Conservation (phyloP, 2,113 vertebrate species). For the Periophthalmus modestus region DNA sequence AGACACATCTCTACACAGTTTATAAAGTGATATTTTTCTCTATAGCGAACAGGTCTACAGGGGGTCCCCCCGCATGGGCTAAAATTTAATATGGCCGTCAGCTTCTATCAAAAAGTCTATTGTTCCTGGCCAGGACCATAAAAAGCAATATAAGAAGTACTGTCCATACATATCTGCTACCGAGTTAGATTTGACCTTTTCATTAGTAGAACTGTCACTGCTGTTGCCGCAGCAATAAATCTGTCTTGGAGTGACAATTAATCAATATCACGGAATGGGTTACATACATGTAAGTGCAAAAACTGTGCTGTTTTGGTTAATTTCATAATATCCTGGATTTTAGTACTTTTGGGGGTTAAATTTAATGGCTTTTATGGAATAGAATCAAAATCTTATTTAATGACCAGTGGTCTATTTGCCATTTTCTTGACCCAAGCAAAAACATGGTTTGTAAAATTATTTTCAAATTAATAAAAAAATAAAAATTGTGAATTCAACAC, state of each 20-base stretch:
- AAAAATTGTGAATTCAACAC: background rate
- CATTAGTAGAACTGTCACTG: background rate
- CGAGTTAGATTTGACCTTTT: background rate
- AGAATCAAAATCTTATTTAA: too few relatives aligned
- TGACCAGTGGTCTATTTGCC: too few relatives aligned
- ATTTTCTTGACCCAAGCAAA: too few relatives aligned
- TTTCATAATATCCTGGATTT: too few relatives aligned
- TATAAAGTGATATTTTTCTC: background rate
- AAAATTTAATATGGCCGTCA: slow-evolving; percentile 5
- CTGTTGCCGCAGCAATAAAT: background rate
- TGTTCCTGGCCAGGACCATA: background rate
- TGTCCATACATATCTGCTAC: background rate
- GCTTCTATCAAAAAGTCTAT: slow-evolving; percentile 5
- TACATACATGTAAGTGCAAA: too few relatives aligned
- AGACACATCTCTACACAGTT: background rate
- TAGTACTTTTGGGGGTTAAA: too few relatives aligned
- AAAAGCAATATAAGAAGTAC: background rate
- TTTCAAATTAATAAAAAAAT: background rate
- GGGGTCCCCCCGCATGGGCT: background rate
- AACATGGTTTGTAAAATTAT: too few relatives aligned
- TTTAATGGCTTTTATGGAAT: too few relatives aligned
- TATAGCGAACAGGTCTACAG: background rate
- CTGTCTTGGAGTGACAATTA: background rate
- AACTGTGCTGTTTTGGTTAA: too few relatives aligned
- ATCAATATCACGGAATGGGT: background rate